Conservation (phyloP, 2,797 vertebrate species). For the Argyrosomus regius region DNA sequence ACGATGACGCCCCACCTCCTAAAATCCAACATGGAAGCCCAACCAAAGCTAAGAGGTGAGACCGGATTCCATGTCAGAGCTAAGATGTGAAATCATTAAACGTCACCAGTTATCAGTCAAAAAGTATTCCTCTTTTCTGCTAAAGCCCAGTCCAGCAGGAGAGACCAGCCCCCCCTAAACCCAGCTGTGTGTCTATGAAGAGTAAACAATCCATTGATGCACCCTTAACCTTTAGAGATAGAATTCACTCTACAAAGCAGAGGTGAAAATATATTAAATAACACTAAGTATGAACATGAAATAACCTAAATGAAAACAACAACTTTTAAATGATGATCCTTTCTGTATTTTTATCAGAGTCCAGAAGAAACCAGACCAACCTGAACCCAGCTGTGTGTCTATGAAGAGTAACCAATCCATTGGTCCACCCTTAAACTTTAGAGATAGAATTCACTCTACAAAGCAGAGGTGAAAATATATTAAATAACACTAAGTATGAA, state of each 20-base stretch:
- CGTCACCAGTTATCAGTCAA: neutral
- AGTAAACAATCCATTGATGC: neutral
- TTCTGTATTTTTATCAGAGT: conserved; percentile 1
- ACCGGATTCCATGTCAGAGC: neutral
- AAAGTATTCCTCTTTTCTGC: neutral
- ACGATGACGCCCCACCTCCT: neutral
- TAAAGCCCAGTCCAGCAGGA: conserved; percentile 4
- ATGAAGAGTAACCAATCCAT: neutral
- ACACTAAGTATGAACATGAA: neutral
- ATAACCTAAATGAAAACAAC: neutral
- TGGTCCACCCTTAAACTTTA: neutral
- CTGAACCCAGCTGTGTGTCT: neutral
- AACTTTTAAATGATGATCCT: neutral
- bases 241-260: neutral
- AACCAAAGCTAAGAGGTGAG: neutral
- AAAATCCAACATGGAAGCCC: neutral
- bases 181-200: conserved; percentile 8
- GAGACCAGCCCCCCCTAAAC: neutral
- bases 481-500: neutral
- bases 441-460: neutral
- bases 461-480: neutral
- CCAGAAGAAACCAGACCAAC: neutral
- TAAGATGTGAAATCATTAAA: neutral
- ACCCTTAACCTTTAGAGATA: neutral
- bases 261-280: neutral